Conservation (phyloP, 1,140 invertebrate genomes). For the Pararge aegeria region DNA sequence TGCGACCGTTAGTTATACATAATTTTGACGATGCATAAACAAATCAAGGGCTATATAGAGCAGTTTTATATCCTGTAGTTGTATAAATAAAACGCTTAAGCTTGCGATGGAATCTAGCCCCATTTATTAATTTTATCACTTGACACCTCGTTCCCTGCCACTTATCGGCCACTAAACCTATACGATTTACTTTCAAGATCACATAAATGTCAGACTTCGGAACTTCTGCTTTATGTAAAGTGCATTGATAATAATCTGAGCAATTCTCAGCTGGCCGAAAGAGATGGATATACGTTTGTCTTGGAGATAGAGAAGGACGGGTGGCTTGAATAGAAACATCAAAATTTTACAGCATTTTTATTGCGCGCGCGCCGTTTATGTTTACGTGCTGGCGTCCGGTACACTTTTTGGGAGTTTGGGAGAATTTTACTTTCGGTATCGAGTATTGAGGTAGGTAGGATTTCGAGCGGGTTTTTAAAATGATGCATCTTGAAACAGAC, state of each 20-base stretch:
- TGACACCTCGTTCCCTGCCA: conserved; percentile 68
- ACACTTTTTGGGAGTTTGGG: conserved; percentile 40
- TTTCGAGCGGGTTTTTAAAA: neutral
- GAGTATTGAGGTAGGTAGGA: conserved; percentile 31
- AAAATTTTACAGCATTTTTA: conserved; percentile 68
- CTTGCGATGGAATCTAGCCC: conserved; percentile 49
- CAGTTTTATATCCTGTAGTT: conserved; percentile 10
- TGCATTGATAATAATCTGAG: conserved; percentile 77
- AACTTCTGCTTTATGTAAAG: conserved; percentile 78
- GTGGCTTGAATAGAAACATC: conserved; percentile 72
- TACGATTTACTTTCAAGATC: conserved; percentile 76
- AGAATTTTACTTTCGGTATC: conserved; percentile 30
- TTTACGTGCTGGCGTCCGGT: conserved; percentile 69
- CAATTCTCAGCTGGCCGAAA: conserved; percentile 53
- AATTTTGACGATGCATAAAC: neutral
- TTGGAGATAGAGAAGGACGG: conserved; percentile 35
- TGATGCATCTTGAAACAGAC: neutral
- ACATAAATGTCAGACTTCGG: conserved; percentile 74
- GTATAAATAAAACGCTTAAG: conserved; percentile 21
- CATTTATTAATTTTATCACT: conserved; percentile 73
- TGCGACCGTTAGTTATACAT: neutral
- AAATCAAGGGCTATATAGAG: neutral
- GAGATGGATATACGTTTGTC: conserved; percentile 34
- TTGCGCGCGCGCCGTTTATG: conserved; percentile 63
- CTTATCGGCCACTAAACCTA: conserved; percentile 70